phyloP scores from a whole-genome alignment of 2,113 vertebrate species.

The Laterallus jamaicensis region DNA sequence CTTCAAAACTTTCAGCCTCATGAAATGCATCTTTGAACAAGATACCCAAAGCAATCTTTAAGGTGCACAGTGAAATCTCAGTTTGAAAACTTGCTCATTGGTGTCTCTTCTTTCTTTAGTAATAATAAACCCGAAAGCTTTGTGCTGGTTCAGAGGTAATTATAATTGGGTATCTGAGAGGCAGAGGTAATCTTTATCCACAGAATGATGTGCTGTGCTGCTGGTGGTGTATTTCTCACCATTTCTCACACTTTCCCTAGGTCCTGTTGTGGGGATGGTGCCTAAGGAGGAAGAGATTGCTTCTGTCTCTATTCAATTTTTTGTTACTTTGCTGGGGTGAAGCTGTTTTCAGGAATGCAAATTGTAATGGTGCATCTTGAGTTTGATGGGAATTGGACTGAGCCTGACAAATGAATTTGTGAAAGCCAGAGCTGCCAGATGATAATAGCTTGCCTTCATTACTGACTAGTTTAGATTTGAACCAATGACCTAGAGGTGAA shows the following conservation, averaged over 20 bases:
- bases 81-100: not conserved
- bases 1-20: not conserved
- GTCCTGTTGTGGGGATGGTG: not conserved
- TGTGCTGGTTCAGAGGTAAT: not conserved
- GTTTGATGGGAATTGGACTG: not conserved
- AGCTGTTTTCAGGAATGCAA: not conserved
- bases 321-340: not conserved
- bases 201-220: not conserved
- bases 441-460: not conserved
- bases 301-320: not conserved
- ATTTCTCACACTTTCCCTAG: not conserved
- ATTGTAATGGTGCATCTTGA: not conserved
- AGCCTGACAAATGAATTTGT: conserved; percentile 13
- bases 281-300: not conserved
- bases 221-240: not conserved
- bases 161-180: not conserved
- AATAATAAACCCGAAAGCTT: not conserved
- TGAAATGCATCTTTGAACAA: not conserved
- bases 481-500: conserved; percentile 20
- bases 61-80: not conserved
- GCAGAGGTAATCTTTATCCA: not conserved
- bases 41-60: not conserved
- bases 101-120: not conserved
- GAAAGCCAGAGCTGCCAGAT: not conserved
- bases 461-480: not conserved